Evolutionary conservation across 2,113 vertebrate genomes (phyloP), one percentile per base, ranked within the genome.

Genomic region (Oryzias melastigma): DNA sequence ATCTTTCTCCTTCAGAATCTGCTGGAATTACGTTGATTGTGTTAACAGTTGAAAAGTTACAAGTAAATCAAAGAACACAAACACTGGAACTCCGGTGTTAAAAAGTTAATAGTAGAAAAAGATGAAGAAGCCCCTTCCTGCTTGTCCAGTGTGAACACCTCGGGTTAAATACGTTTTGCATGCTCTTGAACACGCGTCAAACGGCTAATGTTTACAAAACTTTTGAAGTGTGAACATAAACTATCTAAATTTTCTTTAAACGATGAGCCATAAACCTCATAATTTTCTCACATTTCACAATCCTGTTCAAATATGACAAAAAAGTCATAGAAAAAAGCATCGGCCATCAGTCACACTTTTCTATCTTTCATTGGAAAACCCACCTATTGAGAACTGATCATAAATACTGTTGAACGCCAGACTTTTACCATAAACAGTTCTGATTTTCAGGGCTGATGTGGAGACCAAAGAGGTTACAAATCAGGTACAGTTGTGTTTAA

Each of bases 401-500:
- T 83, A 83, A 85, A 82, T 78, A 72, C 63, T 50, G 49, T 52
- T 64, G 54, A 52, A 57, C 66, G 70, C 71, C 53, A 67, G 67
- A 63, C 57, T 63, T 35, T 52, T 62, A 70, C 4, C 14, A 1
- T 61, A 68, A 75, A 76, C 66, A 60, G 59, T 40, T 40, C 65
- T 75, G 57, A 76, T 63, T 69, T 78, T 71, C 24, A 65, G 61
- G 25, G 58, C 43, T 55, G 65, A 59, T 54, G 0, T 12, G 52
- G 65, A 75, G 76, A 72, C 68, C 63, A 81, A 69, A 80, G 56
- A 70, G 68, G 77, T 57, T 71, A 74, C 83, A 83, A 87, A 88
- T 83, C 81, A 77, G 83, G 51, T 65, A 58, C 88, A 88, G 80
- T 77, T 89, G 88, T 81, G 81, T 86, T 86, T 77, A 83, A 87